phyloP scores from a whole-genome alignment of 2,113 vertebrate genomes.

The Spermophilus dauricus region DNA sequence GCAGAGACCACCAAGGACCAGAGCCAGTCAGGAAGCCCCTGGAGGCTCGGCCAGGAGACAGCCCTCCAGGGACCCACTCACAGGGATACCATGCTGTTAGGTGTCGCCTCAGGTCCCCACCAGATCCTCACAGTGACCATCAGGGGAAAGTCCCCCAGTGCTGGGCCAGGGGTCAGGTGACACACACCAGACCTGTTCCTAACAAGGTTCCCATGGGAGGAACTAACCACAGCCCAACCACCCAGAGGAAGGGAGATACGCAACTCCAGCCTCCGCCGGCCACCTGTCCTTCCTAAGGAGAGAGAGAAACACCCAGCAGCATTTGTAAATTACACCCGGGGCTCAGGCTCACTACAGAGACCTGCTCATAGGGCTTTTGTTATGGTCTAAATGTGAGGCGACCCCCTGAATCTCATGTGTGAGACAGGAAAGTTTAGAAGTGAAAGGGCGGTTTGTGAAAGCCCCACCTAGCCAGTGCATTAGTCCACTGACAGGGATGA shows the following conservation, averaged over 20 bases:
- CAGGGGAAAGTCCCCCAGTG: background rate
- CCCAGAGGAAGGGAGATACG: background rate
- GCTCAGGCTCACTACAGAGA: background rate
- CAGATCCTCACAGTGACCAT: background rate
- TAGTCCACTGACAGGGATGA: too few species aligned
- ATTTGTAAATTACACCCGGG: background rate
- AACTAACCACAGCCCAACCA: background rate
- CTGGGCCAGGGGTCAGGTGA: background rate
- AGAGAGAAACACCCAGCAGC: background rate
- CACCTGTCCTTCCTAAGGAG: background rate
- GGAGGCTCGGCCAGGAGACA: background rate
- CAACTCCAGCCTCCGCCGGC: background rate
- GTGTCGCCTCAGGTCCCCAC: too few species aligned
- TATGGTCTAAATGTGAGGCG: too few species aligned
- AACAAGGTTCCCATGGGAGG: background rate
- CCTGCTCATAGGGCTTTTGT: background rate
- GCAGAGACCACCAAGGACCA: background rate
- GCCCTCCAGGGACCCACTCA: too few species aligned
- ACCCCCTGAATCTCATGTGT: too few species aligned
- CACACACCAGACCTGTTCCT: background rate
- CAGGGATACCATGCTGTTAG: background rate
- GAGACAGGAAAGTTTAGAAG: too few species aligned
- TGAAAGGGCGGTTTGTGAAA: too few species aligned
- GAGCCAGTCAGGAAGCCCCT: background rate
- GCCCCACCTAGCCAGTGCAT: too few species aligned